A percentile compares a stretch with the other conserved stretches of the same genome.
These are phyloP conservation scores for Montifringilla adamsi DNA, from an alignment of 2,113 vertebrate genomes.

Conservation along the genomic window DNA sequence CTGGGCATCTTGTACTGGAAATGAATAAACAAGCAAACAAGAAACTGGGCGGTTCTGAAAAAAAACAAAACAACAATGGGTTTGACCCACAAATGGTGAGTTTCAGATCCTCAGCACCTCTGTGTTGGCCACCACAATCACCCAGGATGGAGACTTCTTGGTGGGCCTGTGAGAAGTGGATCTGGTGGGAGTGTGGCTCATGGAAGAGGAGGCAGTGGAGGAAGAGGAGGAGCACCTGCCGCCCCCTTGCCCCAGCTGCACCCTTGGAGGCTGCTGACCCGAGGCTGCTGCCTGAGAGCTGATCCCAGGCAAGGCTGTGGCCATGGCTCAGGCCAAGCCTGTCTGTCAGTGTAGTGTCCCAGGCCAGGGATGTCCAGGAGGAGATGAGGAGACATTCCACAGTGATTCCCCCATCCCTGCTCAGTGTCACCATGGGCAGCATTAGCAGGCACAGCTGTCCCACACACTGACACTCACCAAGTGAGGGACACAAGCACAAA, in stretches of 20 bases:
- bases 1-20: neutral
- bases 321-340: accelerated
- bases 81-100: neutral
- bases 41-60: neutral
- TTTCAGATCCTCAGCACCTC: neutral
- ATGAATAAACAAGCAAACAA: neutral
- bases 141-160: neutral
- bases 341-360: accelerated
- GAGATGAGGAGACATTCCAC: neutral
- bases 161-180: neutral
- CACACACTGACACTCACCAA: neutral
- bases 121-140: neutral
- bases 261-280: neutral
- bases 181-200: neutral
- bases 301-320: neutral
- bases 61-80: neutral
- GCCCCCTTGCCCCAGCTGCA: neutral
- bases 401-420: neutral
- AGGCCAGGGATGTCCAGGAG: neutral
- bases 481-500: neutral
- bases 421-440: neutral
- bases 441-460: neutral
- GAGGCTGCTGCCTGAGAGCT: accelerated
- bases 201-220: neutral
- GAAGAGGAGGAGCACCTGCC: neutral